These are phyloP conservation scores for Cetoscarus ocellatus DNA, from an alignment of 2,797 vertebrate species.

Conservation along the genomic window DNA sequence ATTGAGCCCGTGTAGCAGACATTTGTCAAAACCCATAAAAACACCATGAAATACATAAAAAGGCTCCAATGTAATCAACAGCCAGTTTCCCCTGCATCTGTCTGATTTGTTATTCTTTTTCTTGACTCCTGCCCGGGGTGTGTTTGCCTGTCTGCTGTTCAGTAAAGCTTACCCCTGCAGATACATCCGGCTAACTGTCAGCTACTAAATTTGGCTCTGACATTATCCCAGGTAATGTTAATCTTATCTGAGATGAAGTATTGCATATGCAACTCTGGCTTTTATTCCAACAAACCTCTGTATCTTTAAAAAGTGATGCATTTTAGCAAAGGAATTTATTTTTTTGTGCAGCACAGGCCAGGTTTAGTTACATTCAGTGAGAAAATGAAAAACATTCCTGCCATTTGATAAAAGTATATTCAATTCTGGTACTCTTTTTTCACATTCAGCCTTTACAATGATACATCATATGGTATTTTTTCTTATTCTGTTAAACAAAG, in stretches of 20 bases:
- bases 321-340: conserved; percentile 15
- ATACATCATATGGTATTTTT: background rate
- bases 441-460: background rate
- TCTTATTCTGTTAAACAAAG: background rate
- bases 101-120: conserved; percentile 53
- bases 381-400: conserved; percentile 14
- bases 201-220: conserved; percentile 67
- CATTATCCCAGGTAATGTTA: conserved; percentile 68
- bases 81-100: conserved; percentile 40
- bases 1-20: conserved; percentile 26
- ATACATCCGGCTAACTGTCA: conserved; percentile 64
- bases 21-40: conserved; percentile 56
- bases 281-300: conserved; percentile 59
- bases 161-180: conserved; percentile 63
- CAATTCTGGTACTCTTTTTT: background rate
- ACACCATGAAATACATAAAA: conserved; percentile 34
- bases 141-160: conserved; percentile 32
- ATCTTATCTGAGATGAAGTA: conserved; percentile 75
- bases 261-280: conserved; percentile 58
- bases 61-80: conserved; percentile 44
- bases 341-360: conserved; percentile 5
- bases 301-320: conserved; percentile 46
- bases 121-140: conserved; percentile 47
- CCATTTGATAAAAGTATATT: conserved; percentile 9
- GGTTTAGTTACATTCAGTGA: conserved; percentile 19